Evolutionary conservation across 1,140 invertebrate species (phyloP), one percentile per base, ranked within the genome.

Genomic region (Bombus cullumanus): DNA sequence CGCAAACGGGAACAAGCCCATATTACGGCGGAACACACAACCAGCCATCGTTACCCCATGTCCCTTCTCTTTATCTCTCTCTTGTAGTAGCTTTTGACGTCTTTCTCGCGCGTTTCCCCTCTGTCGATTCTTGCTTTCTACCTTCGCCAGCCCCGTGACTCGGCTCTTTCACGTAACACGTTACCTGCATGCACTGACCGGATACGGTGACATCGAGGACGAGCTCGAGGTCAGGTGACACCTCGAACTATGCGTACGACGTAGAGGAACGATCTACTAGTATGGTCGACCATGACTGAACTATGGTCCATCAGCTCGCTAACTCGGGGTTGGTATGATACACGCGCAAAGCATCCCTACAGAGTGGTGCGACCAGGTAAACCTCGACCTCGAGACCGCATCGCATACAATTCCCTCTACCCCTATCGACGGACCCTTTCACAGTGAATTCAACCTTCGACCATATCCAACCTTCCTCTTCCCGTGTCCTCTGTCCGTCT

Each of bases 1-100:
- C 84, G 91, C 88, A 91, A 93, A 87, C 93, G 91, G 81, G 90
- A 91, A 94, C 94, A 94, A 94, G 93, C 92, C 92, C 89, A 94
- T 94, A 94, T 95, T 94, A 94, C 91, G 91, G 89, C 90, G 91
- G 90, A 92, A 93, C 92, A 92, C 89, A 92, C 91, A 91, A 68
- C 62, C 86, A 53, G 22, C 73, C 39, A 62, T 82, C 75, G 81
- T 37, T 71, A 47, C 15, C 86, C 71, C 39, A n/a, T 31, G 59
- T 76, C n/a, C 47, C 31, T 69, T 39, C 47, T 39, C 47, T 22
- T 5, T 72, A 78, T 82, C 88, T 84, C 34, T 31, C 85, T 62
- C 81, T 81, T 68, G 47, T n/a, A 10, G 15, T 2, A 9, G 77
- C 69, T 74, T 77, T 69, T 77, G 59, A 25, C 37, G 64, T 75